Conservation (phyloP, 2,888 invertebrate species). For the Cyclophora punctaria region DNA sequence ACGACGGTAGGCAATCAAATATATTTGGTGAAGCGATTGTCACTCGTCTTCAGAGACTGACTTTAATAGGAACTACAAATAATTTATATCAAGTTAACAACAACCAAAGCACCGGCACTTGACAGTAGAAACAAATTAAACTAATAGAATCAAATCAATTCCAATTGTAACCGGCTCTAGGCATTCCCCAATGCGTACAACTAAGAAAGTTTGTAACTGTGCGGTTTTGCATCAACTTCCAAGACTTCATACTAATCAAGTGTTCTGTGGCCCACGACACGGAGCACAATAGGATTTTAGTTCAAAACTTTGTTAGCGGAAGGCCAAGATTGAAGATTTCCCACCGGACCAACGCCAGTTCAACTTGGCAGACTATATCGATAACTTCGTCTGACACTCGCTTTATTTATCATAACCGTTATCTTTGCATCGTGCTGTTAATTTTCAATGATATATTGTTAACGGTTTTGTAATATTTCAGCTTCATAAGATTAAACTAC, state of each 20-base stretch:
- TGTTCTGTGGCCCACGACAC: conserved; percentile 50
- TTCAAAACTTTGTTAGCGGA: conserved; percentile 70
- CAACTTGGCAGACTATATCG: conserved; percentile 65
- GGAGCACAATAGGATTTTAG: conserved; percentile 69
- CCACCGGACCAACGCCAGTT: conserved; percentile 63
- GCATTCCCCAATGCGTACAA: conserved; percentile 6
- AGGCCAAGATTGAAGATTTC: conserved; percentile 72
- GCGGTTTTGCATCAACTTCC: conserved; percentile 28
- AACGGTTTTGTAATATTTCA: no score
- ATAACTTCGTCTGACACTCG: conserved; percentile 57
- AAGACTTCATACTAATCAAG: conserved; percentile 52
- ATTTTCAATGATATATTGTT: no score
- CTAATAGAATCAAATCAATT: background rate
- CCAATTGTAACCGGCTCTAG: background rate
- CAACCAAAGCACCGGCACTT: no score
- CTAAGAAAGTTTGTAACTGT: conserved; percentile 10
- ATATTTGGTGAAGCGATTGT: no score
- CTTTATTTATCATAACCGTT: conserved; percentile 37
- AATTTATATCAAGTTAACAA: no score
- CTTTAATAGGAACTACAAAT: no score
- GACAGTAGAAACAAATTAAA: no score
- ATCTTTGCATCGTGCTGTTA: no score
- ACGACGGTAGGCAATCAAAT: no score
- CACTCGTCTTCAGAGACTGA: no score
- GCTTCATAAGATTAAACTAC: no score